phyloP scores from a whole-genome alignment of 2,888 invertebrate genomes.

The Drepanosiphum platanoidis region DNA sequence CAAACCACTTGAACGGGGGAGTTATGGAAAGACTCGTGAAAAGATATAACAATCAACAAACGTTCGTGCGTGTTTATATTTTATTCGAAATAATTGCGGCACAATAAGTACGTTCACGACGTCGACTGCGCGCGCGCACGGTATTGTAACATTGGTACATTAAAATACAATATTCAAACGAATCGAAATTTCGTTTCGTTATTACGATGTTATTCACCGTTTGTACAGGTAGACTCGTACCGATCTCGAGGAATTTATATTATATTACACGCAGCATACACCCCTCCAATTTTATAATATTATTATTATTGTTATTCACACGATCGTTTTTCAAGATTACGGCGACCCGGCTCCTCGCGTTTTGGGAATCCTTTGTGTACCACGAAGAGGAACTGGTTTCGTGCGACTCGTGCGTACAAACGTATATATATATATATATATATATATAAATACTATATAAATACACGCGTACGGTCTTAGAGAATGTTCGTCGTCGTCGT shows the following conservation, averaged over 20 bases:
- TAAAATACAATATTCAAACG: neutral
- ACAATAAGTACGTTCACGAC: neutral
- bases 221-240: too few species aligned
- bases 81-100: neutral
- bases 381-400: neutral
- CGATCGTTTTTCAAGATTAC: conserved; percentile 52
- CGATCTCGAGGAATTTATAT: neutral
- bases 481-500: neutral
- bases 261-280: neutral
- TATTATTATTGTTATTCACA: conserved; percentile 7
- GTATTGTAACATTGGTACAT: neutral
- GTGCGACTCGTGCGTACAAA: neutral
- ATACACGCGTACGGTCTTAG: neutral
- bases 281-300: neutral
- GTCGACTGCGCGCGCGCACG: neutral
- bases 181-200: neutral
- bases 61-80: neutral
- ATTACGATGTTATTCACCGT: neutral
- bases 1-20: neutral
- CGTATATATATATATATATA: too few species aligned
- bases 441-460: neutral
- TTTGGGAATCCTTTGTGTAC: conserved; percentile 53
- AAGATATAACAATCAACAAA: neutral
- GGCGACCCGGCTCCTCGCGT: conserved; percentile 19
- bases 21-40: too few species aligned